These are phyloP conservation scores for Lepisosteus oculatus DNA, from an alignment of 2,113 vertebrate genomes.

Conservation along the genomic window DNA sequence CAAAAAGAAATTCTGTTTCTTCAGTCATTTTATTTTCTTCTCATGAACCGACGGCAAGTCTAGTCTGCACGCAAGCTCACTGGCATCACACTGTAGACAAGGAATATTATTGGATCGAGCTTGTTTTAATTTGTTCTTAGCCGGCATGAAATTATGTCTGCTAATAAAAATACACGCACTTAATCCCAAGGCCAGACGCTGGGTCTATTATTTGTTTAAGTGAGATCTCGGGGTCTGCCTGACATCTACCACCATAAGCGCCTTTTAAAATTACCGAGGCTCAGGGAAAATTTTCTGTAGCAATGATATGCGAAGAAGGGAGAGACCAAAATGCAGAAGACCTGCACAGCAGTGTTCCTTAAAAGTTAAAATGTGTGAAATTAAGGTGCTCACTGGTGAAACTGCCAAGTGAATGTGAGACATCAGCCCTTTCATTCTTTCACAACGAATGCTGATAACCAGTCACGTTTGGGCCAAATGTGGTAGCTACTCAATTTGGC, in stretches of 20 bases:
- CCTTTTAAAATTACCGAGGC: neutral
- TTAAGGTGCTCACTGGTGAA: too few species aligned
- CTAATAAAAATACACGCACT: conserved; percentile 25
- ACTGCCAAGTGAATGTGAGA: too few species aligned
- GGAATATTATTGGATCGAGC: conserved; percentile 36
- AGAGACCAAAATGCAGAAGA: conserved; percentile 1
- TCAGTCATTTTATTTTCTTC: neutral
- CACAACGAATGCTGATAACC: too few species aligned
- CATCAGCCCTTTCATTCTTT: too few species aligned
- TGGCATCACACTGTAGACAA: conserved; percentile 27
- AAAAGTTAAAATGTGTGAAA: too few species aligned
- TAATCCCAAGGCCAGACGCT: neutral
- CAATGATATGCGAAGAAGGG: neutral
- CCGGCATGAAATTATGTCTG: conserved; percentile 48
- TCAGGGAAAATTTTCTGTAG: neutral
- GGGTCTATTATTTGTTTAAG: conserved; percentile 5
- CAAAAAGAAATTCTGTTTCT: too few species aligned
- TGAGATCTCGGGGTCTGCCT: conserved; percentile 1
- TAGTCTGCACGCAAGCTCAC: conserved; percentile 24
- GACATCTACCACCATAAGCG: neutral
- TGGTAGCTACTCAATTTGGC: too few species aligned
- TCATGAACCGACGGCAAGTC: conserved; percentile 10
- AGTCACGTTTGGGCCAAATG: too few species aligned
- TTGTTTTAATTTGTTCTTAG: conserved; percentile 47
- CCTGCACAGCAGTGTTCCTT: neutral